Conservation (phyloP, 2,888 invertebrate species). For the Ischnus inquisitorius region DNA sequence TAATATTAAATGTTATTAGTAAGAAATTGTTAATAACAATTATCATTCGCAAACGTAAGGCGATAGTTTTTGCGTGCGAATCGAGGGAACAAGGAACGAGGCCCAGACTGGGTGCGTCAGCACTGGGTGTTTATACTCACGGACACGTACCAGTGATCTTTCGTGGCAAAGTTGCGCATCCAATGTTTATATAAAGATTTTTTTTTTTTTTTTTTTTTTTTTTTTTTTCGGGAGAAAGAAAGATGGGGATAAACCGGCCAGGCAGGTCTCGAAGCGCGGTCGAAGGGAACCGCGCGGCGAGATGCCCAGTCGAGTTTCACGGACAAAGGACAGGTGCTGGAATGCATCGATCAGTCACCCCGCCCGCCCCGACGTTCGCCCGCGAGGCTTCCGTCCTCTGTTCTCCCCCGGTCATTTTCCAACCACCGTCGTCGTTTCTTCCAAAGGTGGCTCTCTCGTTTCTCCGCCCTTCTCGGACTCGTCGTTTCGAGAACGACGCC, state of each 20-base stretch:
- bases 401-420: constrained; percentile 5
- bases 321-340: constrained; percentile 82
- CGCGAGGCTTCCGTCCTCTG: not conserved
- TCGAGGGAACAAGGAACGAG: too few species aligned
- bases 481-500: too few species aligned
- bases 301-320: constrained; percentile 64
- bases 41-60: too few species aligned
- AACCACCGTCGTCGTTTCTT: not conserved
- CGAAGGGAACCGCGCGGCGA: constrained; percentile 35
- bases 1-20: too few species aligned
- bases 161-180: not conserved
- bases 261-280: constrained; percentile 70
- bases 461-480: not conserved
- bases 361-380: constrained; percentile 12
- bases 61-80: too few species aligned
- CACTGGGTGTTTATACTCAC: constrained; percentile 24
- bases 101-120: constrained; percentile 1
- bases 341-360: constrained; percentile 78
- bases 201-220: not conserved
- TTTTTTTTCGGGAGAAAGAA: not conserved
- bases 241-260: constrained; percentile 59
- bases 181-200: constrained; percentile 19
- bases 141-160: constrained; percentile 15
- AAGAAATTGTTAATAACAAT: too few species aligned
- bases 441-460: not conserved